Conservation (phyloP, 2,888 invertebrate species). For the Desoria tigrina region DNA sequence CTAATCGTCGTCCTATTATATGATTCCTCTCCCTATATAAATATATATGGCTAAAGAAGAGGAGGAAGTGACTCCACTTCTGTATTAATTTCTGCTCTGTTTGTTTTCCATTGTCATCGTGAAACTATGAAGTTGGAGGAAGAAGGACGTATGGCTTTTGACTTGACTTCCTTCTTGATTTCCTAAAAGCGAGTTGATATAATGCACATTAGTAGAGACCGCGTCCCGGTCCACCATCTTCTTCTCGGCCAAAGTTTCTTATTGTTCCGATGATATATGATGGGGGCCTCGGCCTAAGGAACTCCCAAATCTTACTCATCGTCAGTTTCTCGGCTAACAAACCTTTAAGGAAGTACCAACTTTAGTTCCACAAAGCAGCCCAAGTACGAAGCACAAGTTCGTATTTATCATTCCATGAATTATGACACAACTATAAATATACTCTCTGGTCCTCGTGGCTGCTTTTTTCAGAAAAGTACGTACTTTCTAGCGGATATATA, state of each 20-base stretch:
- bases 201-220: slow-evolving; percentile 11
- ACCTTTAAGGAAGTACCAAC: slow-evolving; percentile 8
- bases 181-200: neutral
- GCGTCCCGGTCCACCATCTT: slow-evolving; percentile 9
- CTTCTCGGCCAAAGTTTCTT: slow-evolving; percentile 21
- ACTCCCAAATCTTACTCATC: slow-evolving; percentile 15
- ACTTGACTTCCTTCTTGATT: slow-evolving; percentile 1
- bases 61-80: slow-evolving; percentile 8
- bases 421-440: slow-evolving; percentile 16
- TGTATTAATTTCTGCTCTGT: slow-evolving; percentile 24
- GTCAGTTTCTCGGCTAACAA: slow-evolving; percentile 8
- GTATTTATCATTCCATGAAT: slow-evolving; percentile 24
- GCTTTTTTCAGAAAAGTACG: too few species aligned
- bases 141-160: slow-evolving; percentile 8
- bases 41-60: too few species aligned
- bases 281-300: slow-evolving; percentile 11
- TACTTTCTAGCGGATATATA: slow-evolving; percentile 3
- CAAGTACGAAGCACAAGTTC: neutral
- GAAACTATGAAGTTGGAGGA: slow-evolving; percentile 1
- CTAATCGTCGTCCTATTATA: slow-evolving; percentile 3
- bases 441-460: too few species aligned
- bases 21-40: too few species aligned
- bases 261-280: slow-evolving; percentile 22
- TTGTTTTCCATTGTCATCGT: slow-evolving; percentile 12
- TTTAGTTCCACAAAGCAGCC: slow-evolving; percentile 12